Base-by-base conservation (phyloP, 2,797 vertebrate genomes). In the Ataeniobius toweri region DNA sequence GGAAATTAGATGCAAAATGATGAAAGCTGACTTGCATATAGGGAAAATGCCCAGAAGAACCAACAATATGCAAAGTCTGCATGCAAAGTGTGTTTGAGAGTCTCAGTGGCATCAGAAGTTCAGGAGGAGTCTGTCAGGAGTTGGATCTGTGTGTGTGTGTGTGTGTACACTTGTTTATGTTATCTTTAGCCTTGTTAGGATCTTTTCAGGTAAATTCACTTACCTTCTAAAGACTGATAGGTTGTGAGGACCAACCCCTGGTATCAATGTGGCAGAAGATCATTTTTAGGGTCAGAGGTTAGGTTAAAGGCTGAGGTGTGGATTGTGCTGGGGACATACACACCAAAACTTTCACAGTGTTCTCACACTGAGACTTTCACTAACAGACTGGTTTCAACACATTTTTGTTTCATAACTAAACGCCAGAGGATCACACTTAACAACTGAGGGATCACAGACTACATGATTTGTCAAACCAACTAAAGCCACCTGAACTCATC, bases 81-180 rank as follows among this genome's bases (percentile, higher is more conserved):
- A 88, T 82, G 81, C 73, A 86, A 92, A 91, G 28, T 26, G 80
- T 74, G 48, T 73, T 78, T 63, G 3, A 48, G 73, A 77, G 79
- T 76, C 80, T 76, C 61, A 46, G n/a, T 72, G 72, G 44, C 1
- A 0, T 2, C 22, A 3, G 20, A 24, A 78, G 2, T 6, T 28
- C 69, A 46, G 68, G 26, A 72, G 61, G 67, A 20, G 79, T 9
- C 1, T 26, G 76, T 6, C 41, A 7, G 53, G 12, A 79, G 85
- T 80, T 80, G 80, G 61, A 75, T 76, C 13, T 76, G 67, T 36
- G 68, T 65, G 44, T 76, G 0, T 53, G 26, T n/a, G 67, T 24
- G 31, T 67, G 58, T 39, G 70, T 55, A 6, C n/a, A n/a, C 61
- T 68, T 68, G 22, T 41, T 68, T 68, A 67, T 22, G 5, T 6